These are phyloP conservation scores for Dryobotodes eremita DNA, from an alignment of 2,888 invertebrate genomes.

Conservation along the genomic window DNA sequence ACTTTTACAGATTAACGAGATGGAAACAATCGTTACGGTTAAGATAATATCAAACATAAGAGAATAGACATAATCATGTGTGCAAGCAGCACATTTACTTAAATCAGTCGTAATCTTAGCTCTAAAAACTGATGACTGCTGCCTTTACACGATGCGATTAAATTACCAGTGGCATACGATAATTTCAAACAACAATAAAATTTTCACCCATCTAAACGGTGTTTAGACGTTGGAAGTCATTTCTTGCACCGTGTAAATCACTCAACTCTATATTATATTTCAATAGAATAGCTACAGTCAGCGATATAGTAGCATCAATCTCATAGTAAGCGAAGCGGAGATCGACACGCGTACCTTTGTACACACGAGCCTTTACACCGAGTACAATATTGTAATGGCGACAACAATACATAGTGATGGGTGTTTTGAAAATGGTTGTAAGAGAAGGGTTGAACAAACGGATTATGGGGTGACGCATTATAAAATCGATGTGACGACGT, in stretches of 20 bases:
- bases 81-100: too few species aligned
- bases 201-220: too few species aligned
- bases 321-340: slow-evolving; percentile 24
- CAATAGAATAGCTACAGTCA: neutral
- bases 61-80: too few species aligned
- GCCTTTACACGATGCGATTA: too few species aligned
- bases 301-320: slow-evolving; percentile 32
- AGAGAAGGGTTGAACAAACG: neutral
- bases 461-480: neutral
- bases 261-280: slow-evolving; percentile 8
- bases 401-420: neutral
- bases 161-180: too few species aligned
- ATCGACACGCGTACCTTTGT: slow-evolving; percentile 12
- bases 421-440: neutral
- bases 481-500: neutral
- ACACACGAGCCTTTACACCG: slow-evolving; percentile 13
- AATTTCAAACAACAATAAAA: too few species aligned
- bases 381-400: slow-evolving; percentile 33
- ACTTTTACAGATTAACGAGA: too few species aligned
- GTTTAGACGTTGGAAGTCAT: neutral
- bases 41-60: too few species aligned
- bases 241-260: neutral
- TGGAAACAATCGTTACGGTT: too few species aligned
- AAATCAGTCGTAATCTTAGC: too few species aligned
- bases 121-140: too few species aligned